Percentiles rank a stretch among this genome's conserved stretches.
Evolutionary conservation across 2,113 vertebrate species (phyloP).

Genomic region (Spea bombifrons): DNA sequence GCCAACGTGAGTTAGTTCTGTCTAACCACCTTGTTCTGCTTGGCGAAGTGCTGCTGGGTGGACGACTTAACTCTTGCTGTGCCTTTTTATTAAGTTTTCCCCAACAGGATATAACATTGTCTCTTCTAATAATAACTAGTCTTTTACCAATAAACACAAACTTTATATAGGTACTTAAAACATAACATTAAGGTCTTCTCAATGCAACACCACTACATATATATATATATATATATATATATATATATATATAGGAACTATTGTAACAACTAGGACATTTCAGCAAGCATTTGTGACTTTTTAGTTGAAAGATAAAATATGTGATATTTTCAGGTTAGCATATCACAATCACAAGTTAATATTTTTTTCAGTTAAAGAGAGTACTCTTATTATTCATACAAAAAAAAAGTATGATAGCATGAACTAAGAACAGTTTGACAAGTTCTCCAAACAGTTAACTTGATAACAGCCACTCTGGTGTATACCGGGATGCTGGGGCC

Average conservation of each 20-base stretch:
- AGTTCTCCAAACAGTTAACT: neutral
- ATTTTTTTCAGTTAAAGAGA: too few species aligned
- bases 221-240: neutral
- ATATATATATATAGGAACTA: too few species aligned
- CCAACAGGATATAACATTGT: too few species aligned
- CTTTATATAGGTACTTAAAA: too few species aligned
- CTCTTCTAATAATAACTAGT: too few species aligned
- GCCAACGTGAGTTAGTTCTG: slow-evolving; percentile 25
- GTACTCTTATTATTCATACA: too few species aligned
- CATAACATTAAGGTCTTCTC: too few species aligned
- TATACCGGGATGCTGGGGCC: neutral
- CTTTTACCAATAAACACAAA: too few species aligned
- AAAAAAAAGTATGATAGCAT: too few species aligned
- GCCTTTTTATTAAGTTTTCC: neutral
- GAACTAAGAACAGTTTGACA: neutral
- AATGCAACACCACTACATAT: too few species aligned
- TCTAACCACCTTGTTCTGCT: slow-evolving; percentile 32
- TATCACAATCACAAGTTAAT: too few species aligned
- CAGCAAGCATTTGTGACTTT: neutral
- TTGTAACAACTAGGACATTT: too few species aligned
- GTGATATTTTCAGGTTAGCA: neutral
- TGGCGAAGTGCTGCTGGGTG: slow-evolving; percentile 9
- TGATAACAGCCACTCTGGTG: neutral
- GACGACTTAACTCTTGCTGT: neutral
- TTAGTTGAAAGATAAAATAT: neutral